Base-by-base conservation (phyloP, 2,113 vertebrate genomes). In the Paratilapia polleni region DNA sequence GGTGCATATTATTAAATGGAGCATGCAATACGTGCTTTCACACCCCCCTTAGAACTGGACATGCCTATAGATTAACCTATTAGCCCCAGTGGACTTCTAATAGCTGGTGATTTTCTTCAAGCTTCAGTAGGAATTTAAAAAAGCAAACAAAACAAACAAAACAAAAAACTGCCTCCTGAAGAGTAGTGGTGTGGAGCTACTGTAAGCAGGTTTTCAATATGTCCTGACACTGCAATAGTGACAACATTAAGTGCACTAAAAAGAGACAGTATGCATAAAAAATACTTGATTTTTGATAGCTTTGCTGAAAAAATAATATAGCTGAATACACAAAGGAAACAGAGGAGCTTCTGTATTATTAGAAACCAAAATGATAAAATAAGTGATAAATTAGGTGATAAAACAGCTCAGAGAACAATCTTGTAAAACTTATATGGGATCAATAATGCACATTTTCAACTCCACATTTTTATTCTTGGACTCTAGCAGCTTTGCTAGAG, bases 81-180 rank as follows among this genome's bases (percentile, higher is more conserved):
- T 73, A 52, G 66, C 43, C 15, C 7, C 24, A 73, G 66, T 73
- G 0, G 43, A 73, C 1, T 3, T 73, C 66, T 73, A 52, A 73
- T 0, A 17, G 0, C 43, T 20, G 43, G 24, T 52, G 0, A 0
- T 52, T 70, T 20, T 52, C 43, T 70, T 70, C 43, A 70, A 1
- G 24, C 43, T 52, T 24, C 66, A 31, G 24, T 52, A 70, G 52
- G 49, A 70, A 0, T 52, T 70, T n/a, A n/a, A n/a, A n/a, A n/a
- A n/a, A n/a, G n/a, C n/a, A n/a, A n/a, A n/a, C n/a, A n/a, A n/a
- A n/a, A n/a, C n/a, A n/a, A n/a, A n/a, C n/a, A n/a, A n/a, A n/a
- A n/a, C n/a, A 10, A 70, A 31, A 52, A 43, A 8, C 15, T 19
- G 64, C 22, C 41, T 47, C 64, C 22, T 26, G 22, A 68, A 2